Evolutionary conservation across 2,113 vertebrate genomes (phyloP).

Genomic region (Accipiter cooperii): DNA sequence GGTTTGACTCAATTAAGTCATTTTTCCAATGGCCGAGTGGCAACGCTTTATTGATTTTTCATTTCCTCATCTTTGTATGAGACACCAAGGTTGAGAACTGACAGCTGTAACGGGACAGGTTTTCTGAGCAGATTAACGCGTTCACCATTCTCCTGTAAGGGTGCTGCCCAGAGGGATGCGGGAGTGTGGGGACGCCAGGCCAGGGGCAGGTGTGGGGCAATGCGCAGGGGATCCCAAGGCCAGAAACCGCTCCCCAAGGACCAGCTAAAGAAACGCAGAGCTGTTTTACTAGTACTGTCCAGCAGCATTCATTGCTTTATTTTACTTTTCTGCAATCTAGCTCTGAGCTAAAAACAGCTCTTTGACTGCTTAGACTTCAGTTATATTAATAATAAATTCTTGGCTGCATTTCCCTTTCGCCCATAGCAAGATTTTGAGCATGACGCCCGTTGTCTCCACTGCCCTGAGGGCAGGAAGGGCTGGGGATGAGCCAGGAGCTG

Average conservation of each 20-base stretch:
- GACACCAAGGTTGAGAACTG: not conserved
- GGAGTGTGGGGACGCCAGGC: fast-evolving
- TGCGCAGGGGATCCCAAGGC: not conserved
- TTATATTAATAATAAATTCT: not conserved
- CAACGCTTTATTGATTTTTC: not conserved
- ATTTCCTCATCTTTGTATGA: fast-evolving
- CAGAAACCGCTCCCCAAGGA: not conserved
- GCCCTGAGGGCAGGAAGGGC: not conserved
- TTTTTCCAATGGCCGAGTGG: not conserved
- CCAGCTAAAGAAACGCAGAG: not conserved
- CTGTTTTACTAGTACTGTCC: not conserved
- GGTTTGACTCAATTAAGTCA: not conserved
- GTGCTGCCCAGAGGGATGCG: not conserved
- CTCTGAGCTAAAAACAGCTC: not conserved
- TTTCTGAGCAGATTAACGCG: fast-evolving
- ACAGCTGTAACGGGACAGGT: not conserved
- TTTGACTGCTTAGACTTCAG: not conserved
- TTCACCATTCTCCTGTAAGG: not conserved
- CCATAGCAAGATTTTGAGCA: not conserved
- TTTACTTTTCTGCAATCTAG: not conserved
- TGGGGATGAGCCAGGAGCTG: not conserved
- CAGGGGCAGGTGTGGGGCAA: fast-evolving
- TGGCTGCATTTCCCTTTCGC: not conserved
- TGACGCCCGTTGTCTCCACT: not conserved
- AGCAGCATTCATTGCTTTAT: not conserved